A percentile compares a stretch with the other conserved stretches of the same genome.
These are phyloP conservation scores for Mastacembelus armatus DNA, from an alignment of 2,797 vertebrate genomes.

Conservation along the genomic window DNA sequence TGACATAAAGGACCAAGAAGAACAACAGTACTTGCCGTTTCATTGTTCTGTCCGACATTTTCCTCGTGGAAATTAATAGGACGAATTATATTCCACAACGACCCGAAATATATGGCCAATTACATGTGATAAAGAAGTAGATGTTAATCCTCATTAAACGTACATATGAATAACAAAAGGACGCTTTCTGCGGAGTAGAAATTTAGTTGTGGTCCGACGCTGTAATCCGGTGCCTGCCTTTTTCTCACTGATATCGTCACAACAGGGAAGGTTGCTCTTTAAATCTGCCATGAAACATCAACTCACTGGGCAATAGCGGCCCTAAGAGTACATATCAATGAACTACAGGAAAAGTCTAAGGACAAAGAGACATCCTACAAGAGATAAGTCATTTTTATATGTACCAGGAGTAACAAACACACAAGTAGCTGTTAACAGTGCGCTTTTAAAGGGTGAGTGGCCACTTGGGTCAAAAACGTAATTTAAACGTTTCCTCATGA, in stretches of 20 bases:
- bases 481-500: too few species aligned
- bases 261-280: slow-evolving; percentile 31
- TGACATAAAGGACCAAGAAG: slow-evolving; percentile 33
- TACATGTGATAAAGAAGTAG: not conserved
- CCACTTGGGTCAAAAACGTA: not conserved
- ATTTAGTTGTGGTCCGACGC: not conserved
- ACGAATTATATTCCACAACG: not conserved
- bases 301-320: slow-evolving; percentile 54
- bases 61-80: not conserved
- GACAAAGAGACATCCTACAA: fast-evolving
- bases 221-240: slow-evolving; percentile 1
- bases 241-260: slow-evolving; percentile 8
- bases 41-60: slow-evolving; percentile 62
- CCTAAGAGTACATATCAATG: slow-evolving; percentile 37
- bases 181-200: not conserved
- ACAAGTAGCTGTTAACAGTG: too few species aligned
- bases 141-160: not conserved
- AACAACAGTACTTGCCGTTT: slow-evolving; percentile 55
- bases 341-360: slow-evolving; percentile 22
- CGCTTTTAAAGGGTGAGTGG: too few species aligned
- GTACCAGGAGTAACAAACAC: fast-evolving
- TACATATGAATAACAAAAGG: not conserved
- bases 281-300: slow-evolving; percentile 8
- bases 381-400: not conserved
- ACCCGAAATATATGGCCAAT: not conserved